Evolutionary conservation across 2,797 vertebrate species (phyloP).

Genomic region (Geotrypetes seraphini): DNA sequence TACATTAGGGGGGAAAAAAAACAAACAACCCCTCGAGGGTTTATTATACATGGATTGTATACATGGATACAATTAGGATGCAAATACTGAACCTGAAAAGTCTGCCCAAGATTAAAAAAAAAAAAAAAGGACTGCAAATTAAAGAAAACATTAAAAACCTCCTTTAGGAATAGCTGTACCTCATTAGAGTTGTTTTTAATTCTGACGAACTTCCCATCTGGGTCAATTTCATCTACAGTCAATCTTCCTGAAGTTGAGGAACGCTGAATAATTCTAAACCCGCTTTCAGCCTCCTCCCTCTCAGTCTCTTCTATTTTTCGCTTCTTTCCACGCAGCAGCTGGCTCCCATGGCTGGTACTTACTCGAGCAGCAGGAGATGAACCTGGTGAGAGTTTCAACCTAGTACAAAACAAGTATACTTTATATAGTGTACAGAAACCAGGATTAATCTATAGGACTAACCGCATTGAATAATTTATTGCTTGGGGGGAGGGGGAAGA

Average conservation of each 20-base stretch:
- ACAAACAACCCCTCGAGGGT: too few relatives aligned
- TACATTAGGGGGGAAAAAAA: slow-evolving; percentile 27
- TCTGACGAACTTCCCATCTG: slow-evolving; percentile 59
- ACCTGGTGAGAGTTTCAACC: slow-evolving; percentile 61
- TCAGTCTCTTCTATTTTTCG: slow-evolving; percentile 52
- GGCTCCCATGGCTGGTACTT: slow-evolving; percentile 21
- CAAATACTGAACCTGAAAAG: too few relatives aligned
- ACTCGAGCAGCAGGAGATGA: slow-evolving; percentile 30
- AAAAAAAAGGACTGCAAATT: background rate
- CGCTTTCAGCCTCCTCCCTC: slow-evolving; percentile 14
- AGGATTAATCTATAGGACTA: too few relatives aligned
- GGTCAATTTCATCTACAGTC: slow-evolving; percentile 62
- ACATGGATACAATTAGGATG: too few relatives aligned
- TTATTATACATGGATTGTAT: too few relatives aligned
- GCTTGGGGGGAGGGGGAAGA: too few relatives aligned
- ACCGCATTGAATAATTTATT: too few relatives aligned
- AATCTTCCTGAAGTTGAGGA: slow-evolving; percentile 37
- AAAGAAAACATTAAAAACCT: background rate
- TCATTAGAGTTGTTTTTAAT: slow-evolving; percentile 61
- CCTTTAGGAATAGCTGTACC: slow-evolving; percentile 29
- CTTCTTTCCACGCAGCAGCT: slow-evolving; percentile 51
- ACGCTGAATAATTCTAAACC: slow-evolving; percentile 48
- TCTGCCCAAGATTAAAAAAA: fast-evolving
- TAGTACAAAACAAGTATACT: slow-evolving; percentile 23
- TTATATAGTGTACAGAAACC: too few relatives aligned